Percentiles rank a stretch among this genome's conserved stretches.
Evolutionary conservation across 2,888 invertebrate genomes (phyloP).

Genomic region (Heteromyza rotundicornis): DNA sequence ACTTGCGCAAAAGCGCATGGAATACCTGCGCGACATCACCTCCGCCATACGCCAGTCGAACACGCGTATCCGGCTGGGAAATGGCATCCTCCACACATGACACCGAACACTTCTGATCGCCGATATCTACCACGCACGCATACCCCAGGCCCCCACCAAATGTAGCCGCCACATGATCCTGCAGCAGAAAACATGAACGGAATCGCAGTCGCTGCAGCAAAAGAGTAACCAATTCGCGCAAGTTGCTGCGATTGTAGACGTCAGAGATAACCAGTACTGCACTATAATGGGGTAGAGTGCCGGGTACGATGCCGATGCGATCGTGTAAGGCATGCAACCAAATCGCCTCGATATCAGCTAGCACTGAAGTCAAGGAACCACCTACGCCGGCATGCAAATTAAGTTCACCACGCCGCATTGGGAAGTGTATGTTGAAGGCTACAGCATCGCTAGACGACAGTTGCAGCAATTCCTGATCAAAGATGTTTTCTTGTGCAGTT

Average conservation of each 20-base stretch:
- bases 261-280: constrained; percentile 90
- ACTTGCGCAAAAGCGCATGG: constrained; percentile 86
- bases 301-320: constrained; percentile 75
- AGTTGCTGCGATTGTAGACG: constrained; percentile 83
- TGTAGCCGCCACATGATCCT: constrained; percentile 84
- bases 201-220: constrained; percentile 83
- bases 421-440: constrained; percentile 90
- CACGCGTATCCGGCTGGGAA: constrained; percentile 85
- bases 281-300: constrained; percentile 77
- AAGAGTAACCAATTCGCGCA: constrained; percentile 83
- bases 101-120: constrained; percentile 94
- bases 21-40: constrained; percentile 91
- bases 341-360: constrained; percentile 86
- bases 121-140: constrained; percentile 94
- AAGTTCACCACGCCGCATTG: constrained; percentile 84
- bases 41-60: constrained; percentile 86
- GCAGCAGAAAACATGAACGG: constrained; percentile 70
- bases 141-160: constrained; percentile 84
- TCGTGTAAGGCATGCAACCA: constrained; percentile 83
- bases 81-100: constrained; percentile 97
- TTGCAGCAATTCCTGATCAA: constrained; percentile 46
- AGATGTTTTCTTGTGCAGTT: constrained; percentile 22
- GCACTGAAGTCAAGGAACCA: constrained; percentile 82
- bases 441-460: constrained; percentile 62
- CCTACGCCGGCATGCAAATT: constrained; percentile 84